These are phyloP conservation scores for Uropsilus gracilis DNA, from an alignment of 2,113 vertebrate species.

Conservation along the genomic window DNA sequence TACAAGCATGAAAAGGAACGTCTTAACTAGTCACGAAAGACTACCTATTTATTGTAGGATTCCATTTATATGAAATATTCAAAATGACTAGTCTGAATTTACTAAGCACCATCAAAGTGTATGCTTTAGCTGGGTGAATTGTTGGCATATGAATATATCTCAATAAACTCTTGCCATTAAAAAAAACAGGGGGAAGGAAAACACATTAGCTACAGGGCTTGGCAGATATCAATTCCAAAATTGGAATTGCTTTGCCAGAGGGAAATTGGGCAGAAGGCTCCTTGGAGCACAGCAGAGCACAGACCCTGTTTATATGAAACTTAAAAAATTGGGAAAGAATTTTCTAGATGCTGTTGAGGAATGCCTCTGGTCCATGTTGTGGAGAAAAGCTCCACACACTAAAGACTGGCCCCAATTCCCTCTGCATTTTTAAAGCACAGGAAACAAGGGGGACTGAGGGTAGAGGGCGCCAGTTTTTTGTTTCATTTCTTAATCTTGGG, in stretches of 20 bases:
- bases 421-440: neutral
- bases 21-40: neutral
- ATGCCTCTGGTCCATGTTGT: neutral
- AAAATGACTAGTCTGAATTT: neutral
- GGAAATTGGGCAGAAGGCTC: neutral
- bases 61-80: neutral
- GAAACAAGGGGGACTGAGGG: neutral
- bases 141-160: neutral
- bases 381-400: neutral
- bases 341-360: neutral
- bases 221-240: conserved; percentile 6
- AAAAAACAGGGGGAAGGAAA: neutral
- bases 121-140: neutral
- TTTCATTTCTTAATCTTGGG: neutral
- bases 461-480: neutral
- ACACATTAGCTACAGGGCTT: neutral
- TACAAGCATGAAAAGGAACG: neutral
- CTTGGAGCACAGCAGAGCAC: neutral
- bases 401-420: neutral
- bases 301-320: neutral
- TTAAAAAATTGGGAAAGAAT: neutral
- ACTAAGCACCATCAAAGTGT: neutral
- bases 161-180: neutral
- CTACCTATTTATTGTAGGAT: neutral
- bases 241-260: neutral